Conservation (phyloP, 2,113 vertebrate species). For the Pelecanus crispus region DNA sequence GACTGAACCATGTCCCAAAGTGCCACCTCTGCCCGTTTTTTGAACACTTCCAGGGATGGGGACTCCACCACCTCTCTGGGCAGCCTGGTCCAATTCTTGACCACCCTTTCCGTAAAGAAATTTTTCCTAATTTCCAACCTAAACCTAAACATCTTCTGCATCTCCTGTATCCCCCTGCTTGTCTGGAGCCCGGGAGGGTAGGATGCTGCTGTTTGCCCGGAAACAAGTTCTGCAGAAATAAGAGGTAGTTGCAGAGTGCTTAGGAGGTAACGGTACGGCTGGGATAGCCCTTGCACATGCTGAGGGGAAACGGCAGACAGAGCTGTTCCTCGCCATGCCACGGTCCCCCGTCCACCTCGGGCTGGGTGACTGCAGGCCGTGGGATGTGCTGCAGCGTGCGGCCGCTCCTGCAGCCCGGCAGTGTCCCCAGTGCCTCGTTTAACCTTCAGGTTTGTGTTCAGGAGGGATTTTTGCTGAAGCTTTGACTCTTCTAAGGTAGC, state of each 20-base stretch:
- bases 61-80: no score
- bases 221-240: not conserved
- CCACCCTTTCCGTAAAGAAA: no score
- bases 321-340: fast-evolving
- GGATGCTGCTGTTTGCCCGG: not conserved
- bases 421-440: not conserved
- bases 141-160: fast-evolving
- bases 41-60: no score
- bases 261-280: not conserved
- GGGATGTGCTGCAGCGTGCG: not conserved
- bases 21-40: no score
- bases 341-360: fast-evolving
- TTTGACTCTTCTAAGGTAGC: not conserved
- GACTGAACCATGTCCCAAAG: no score
- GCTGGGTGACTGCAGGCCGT: fast-evolving
- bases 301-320: not conserved
- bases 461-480: not conserved
- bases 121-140: no score
- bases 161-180: not conserved
- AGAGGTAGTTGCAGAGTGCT: not conserved
- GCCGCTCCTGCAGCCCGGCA: not conserved
- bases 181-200: not conserved
- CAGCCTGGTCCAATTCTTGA: no score
- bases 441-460: not conserved
- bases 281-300: not conserved